Conservation (phyloP, 2,888 invertebrate species). For the Notocelia uddmanniana region DNA sequence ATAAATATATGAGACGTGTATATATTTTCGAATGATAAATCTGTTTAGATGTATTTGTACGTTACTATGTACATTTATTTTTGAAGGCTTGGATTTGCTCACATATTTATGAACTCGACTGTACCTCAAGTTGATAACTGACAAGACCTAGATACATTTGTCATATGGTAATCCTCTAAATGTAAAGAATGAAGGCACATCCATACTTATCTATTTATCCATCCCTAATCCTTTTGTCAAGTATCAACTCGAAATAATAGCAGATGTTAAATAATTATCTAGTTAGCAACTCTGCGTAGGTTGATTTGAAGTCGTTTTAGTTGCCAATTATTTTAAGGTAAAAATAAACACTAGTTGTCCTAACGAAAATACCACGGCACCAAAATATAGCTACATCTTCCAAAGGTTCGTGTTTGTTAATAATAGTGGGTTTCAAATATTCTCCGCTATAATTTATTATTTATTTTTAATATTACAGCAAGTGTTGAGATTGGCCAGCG, state of each 20-base stretch:
- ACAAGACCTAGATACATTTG: neutral
- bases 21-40: too few species aligned
- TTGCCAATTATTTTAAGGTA: conserved; percentile 23
- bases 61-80: too few species aligned
- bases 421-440: conserved; percentile 36
- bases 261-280: conserved; percentile 1
- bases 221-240: neutral
- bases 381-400: conserved; percentile 5
- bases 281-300: neutral
- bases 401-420: conserved; percentile 22
- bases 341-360: conserved; percentile 17
- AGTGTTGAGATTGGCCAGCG: conserved; percentile 39
- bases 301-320: conserved; percentile 20
- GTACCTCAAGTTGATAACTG: neutral
- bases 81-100: too few species aligned
- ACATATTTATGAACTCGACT: too few species aligned
- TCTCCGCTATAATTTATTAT: conserved; percentile 29
- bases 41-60: too few species aligned
- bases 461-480: conserved; percentile 42
- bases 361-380: neutral
- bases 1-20: too few species aligned
- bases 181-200: too few species aligned
- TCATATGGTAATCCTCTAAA: too few species aligned
- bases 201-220: too few species aligned
- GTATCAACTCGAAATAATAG: neutral